These are phyloP conservation scores for Solenodon paradoxus DNA, from an alignment of 2,113 vertebrate species.

Conservation along the genomic window DNA sequence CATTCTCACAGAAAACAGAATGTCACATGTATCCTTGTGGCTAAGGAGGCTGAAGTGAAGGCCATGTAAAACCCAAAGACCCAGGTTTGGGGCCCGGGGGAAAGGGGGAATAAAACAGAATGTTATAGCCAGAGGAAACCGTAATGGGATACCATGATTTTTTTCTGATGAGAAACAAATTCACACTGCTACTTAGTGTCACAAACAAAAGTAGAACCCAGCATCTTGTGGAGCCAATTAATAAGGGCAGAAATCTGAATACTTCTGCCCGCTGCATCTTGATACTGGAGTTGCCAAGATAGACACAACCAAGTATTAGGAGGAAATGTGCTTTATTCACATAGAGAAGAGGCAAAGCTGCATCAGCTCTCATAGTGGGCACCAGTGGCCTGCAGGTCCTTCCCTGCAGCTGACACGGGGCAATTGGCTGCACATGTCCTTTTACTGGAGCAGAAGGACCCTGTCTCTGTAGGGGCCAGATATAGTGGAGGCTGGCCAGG, in stretches of 20 bases:
- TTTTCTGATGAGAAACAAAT: neutral
- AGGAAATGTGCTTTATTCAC: neutral
- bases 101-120: too few relatives aligned
- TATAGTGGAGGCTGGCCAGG: neutral
- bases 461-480: neutral
- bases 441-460: too few relatives aligned
- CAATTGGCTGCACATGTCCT: neutral
- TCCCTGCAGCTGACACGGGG: too few relatives aligned
- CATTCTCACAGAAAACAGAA: neutral
- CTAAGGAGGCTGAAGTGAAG: too few relatives aligned
- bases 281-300: neutral
- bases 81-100: too few relatives aligned
- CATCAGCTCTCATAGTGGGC: neutral
- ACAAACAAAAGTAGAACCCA: neutral
- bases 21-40: too few relatives aligned
- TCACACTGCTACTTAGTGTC: neutral
- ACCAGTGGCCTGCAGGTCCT: neutral
- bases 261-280: neutral
- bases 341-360: too few relatives aligned
- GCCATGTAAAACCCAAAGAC: too few relatives aligned
- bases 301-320: neutral
- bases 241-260: neutral
- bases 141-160: neutral
- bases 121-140: neutral
- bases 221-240: neutral